These are phyloP conservation scores for Acyrthosiphon pisum DNA, from an alignment of 1,140 invertebrate species.

Conservation along the genomic window DNA sequence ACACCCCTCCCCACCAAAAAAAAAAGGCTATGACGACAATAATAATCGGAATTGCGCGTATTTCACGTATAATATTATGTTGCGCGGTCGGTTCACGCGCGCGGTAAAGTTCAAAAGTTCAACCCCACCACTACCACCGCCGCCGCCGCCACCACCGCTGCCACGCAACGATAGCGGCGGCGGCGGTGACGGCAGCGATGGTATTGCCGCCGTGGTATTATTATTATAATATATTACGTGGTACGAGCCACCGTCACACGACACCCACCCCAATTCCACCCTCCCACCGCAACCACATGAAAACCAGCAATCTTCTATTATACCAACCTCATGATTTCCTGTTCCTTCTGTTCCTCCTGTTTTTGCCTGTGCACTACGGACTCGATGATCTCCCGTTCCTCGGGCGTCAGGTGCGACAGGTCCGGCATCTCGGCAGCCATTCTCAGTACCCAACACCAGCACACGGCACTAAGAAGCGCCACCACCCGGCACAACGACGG, in stretches of 20 bases:
- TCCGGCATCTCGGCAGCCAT: conserved; percentile 81
- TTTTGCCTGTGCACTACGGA: conserved; percentile 94
- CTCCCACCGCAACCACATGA: not conserved
- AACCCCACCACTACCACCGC: not conserved
- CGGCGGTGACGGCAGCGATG: not conserved
- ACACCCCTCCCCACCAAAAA: not conserved
- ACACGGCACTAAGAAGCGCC: conserved; percentile 54
- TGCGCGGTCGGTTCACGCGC: not conserved
- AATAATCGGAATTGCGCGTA: conserved; percentile 7
- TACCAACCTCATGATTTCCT: conserved; percentile 91
- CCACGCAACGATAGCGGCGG: not conserved
- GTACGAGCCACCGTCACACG: conserved; percentile 6
- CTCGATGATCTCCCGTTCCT: conserved; percentile 97
- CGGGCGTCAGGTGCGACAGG: conserved; percentile 95
- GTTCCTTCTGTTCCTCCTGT: conserved; percentile 95
- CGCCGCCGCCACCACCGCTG: not conserved
- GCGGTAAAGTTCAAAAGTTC: conserved; percentile 56
- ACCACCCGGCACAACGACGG: conserved; percentile 57
- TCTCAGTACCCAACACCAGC: conserved; percentile 54
- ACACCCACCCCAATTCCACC: not conserved
- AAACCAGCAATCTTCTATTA: not conserved
- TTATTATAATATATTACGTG: not conserved
- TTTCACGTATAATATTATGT: not conserved
- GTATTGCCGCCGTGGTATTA: not conserved
- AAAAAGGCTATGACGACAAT: not conserved